Conservation (phyloP, 2,113 vertebrate species). For the Myxocyprinus asiaticus region DNA sequence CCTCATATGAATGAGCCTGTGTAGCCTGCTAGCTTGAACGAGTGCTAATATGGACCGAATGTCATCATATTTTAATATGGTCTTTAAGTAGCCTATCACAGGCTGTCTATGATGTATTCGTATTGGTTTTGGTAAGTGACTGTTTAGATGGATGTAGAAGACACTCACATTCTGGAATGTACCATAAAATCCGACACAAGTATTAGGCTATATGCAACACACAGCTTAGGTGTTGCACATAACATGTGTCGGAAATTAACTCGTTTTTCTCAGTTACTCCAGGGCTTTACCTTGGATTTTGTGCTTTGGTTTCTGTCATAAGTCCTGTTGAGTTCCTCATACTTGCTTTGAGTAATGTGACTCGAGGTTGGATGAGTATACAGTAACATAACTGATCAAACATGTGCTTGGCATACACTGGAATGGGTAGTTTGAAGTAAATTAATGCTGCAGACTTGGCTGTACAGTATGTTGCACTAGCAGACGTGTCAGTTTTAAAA, state of each 20-base stretch:
- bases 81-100: too few species aligned
- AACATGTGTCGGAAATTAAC: background rate
- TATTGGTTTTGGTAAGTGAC: background rate
- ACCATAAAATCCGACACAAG: background rate
- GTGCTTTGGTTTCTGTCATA: too few species aligned
- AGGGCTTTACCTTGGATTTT: too few species aligned
- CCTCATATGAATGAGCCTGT: constrained; percentile 33
- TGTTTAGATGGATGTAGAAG: background rate
- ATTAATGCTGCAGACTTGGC: background rate
- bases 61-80: too few species aligned
- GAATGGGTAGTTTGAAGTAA: background rate
- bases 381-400: background rate
- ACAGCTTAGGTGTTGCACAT: background rate
- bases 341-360: background rate
- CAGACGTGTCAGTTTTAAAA: too few species aligned
- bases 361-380: background rate
- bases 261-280: too few species aligned
- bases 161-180: constrained; percentile 1
- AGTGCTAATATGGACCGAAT: constrained; percentile 7
- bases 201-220: background rate
- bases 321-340: background rate
- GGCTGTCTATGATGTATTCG: background rate
- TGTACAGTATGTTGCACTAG: too few species aligned
- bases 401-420: background rate
- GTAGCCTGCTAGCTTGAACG: constrained; percentile 46